Percentiles rank a stretch among this genome's conserved stretches.
These are phyloP conservation scores for Laterallus jamaicensis DNA, from an alignment of 2,113 vertebrate genomes.

Conservation along the genomic window DNA sequence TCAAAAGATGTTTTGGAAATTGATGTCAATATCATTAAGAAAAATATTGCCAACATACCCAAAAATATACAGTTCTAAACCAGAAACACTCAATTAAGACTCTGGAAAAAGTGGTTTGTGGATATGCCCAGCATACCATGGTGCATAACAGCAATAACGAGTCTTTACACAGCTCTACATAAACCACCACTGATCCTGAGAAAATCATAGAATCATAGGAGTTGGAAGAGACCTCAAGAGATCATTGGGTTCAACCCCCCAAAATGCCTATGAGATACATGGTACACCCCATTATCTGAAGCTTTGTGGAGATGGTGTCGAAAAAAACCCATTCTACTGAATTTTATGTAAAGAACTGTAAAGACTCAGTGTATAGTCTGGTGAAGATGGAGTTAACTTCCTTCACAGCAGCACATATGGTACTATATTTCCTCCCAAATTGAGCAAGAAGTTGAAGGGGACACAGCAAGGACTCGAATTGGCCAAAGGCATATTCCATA, in stretches of 20 bases:
- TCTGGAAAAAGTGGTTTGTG: background rate
- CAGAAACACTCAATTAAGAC: background rate
- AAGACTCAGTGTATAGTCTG: background rate
- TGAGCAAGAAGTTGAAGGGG: background rate
- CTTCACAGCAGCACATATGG: background rate
- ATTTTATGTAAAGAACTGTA: background rate
- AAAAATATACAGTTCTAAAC: background rate
- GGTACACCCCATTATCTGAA: background rate
- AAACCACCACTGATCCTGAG: background rate
- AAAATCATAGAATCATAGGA: background rate
- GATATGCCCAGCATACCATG: background rate
- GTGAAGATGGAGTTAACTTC: background rate
- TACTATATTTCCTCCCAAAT: rapidly evolving
- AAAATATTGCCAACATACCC: background rate
- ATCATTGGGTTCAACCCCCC: no score
- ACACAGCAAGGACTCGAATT: background rate
- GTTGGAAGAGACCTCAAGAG: no score
- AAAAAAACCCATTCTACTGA: background rate
- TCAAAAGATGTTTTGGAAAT: background rate
- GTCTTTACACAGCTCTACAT: background rate
- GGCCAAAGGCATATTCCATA: background rate
- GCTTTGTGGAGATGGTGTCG: background rate
- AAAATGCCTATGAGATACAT: no score
- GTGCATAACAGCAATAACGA: background rate
- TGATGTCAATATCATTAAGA: background rate